Percentiles rank a stretch among this genome's conserved stretches.
phyloP scores from a whole-genome alignment of 2,113 vertebrate genomes.

The Mesitornis unicolor region DNA sequence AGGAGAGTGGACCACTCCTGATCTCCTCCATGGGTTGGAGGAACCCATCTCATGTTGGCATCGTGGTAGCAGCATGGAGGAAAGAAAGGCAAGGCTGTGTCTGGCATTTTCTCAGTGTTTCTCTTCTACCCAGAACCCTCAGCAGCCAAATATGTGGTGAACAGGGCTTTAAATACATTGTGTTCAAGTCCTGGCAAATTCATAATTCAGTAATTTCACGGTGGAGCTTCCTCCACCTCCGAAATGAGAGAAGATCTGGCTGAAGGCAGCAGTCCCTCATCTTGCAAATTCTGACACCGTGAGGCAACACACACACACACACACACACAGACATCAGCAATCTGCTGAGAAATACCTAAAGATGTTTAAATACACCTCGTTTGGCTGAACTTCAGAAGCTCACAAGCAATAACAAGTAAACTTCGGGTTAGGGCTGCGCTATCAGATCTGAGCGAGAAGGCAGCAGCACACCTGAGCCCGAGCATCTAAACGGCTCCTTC shows the following conservation, averaged over 20 bases:
- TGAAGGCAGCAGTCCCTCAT: not conserved
- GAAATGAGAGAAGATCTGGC: not conserved
- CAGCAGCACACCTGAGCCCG: not conserved
- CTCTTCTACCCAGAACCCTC: not conserved
- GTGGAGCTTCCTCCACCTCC: not conserved
- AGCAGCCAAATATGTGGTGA: not conserved
- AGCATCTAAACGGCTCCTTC: not conserved
- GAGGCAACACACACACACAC: not conserved
- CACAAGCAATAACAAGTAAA: conserved; percentile 15
- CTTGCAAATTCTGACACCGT: not conserved
- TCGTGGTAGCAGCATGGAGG: not conserved
- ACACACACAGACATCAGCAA: too few species aligned
- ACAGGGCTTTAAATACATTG: not conserved
- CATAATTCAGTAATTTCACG: not conserved
- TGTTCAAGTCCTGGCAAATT: not conserved
- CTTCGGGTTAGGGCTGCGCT: not conserved
- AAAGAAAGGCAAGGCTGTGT: not conserved
- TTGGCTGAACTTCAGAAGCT: conserved; percentile 31
- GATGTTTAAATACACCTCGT: not conserved
- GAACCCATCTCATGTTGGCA: not conserved
- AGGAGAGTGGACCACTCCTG: not conserved
- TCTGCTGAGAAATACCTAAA: not conserved
- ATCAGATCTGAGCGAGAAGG: not conserved
- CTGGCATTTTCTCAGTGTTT: not conserved
- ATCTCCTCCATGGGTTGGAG: not conserved